Conservation (phyloP, 2,888 invertebrate genomes). For the Polyploca ridens region DNA sequence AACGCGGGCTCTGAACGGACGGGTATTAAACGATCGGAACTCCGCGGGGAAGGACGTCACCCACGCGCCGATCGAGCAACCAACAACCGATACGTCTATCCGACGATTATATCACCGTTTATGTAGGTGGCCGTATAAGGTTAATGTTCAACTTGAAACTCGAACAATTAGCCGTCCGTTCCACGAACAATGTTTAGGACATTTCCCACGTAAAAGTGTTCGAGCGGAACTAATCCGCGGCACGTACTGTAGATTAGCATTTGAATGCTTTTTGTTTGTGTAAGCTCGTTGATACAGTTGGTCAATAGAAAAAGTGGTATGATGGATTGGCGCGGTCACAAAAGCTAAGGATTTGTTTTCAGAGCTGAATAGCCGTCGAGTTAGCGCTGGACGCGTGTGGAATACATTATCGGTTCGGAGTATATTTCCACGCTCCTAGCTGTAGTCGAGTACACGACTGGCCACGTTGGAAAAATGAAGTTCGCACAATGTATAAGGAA, state of each 20-base stretch:
- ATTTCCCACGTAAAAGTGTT: conserved; percentile 71
- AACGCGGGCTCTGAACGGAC: conserved; percentile 13
- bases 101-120: conserved; percentile 76
- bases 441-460: conserved; percentile 32
- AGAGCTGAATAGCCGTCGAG: conserved; percentile 74
- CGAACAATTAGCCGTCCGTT: conserved; percentile 40
- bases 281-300: conserved; percentile 70
- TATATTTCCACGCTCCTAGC: conserved; percentile 45
- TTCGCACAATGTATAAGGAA: conserved; percentile 47
- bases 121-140: conserved; percentile 83
- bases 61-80: conserved; percentile 65
- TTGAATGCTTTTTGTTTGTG: conserved; percentile 81
- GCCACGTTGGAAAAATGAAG: conserved; percentile 50
- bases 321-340: conserved; percentile 75
- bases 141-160: conserved; percentile 60
- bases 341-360: conserved; percentile 79
- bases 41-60: conserved; percentile 72
- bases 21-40: conserved; percentile 58
- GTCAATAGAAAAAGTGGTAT: conserved; percentile 77
- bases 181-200: conserved; percentile 39
- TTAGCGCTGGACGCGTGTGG: conserved; percentile 72
- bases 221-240: conserved; percentile 72
- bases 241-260: conserved; percentile 81
- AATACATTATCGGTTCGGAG: conserved; percentile 67
- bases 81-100: conserved; percentile 64